Conservation (phyloP, 1,140 invertebrate genomes). For the Heliconius hewitsoni region DNA sequence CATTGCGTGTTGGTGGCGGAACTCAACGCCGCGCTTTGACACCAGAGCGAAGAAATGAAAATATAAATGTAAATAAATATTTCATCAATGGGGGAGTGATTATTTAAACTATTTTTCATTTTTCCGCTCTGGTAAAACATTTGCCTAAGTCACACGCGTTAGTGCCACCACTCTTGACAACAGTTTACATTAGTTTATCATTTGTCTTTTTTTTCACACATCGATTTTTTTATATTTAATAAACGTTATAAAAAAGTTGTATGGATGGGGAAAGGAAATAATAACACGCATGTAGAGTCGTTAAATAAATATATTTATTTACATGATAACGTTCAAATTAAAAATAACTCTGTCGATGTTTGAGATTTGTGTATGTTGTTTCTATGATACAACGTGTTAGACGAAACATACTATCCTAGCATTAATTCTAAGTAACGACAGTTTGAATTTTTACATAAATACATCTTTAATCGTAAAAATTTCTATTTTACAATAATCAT, state of each 20-base stretch:
- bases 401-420: conserved; percentile 56
- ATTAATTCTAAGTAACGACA: conserved; percentile 66
- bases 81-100: no score
- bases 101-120: no score
- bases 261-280: conserved; percentile 18
- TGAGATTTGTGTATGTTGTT: conserved; percentile 58
- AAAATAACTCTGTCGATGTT: conserved; percentile 73
- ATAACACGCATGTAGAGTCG: conserved; percentile 62
- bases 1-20: no score
- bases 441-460: conserved; percentile 73
- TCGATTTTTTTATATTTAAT: neutral
- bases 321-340: conserved; percentile 74
- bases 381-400: conserved; percentile 51
- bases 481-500: conserved; percentile 59
- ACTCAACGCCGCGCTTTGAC: no score
- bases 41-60: no score
- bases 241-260: neutral
- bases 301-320: conserved; percentile 82
- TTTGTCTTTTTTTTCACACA: no score
- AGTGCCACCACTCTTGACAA: no score
- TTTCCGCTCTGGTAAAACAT: no score
- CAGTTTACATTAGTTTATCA: no score
- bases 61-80: no score
- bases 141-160: no score
- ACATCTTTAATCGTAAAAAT: conserved; percentile 69